Evolutionary conservation across 2,113 vertebrate species (phyloP), one percentile per base, ranked within the genome.

Genomic region (Toxotes chatareus): DNA sequence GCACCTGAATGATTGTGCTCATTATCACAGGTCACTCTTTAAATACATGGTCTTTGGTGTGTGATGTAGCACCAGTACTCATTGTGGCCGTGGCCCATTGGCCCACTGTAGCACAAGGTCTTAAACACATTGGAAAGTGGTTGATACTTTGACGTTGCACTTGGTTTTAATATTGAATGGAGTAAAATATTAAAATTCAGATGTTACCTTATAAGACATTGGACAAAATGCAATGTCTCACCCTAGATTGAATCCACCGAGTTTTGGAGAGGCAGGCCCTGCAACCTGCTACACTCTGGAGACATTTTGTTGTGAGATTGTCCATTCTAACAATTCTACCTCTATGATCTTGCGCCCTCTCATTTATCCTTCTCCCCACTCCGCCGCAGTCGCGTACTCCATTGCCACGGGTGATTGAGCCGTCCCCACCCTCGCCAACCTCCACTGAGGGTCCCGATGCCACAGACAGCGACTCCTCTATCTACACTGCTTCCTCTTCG

Each of bases 391-490:
- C 88, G 11, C 85, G 2, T 73, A 75, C 87, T 68, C 79, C 82
- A n/a, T 83, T 89, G 86, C 85, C 73, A 14, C 92, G 75, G 62
- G 72, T 83, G 94, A 91, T 79, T 44, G 89, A 92, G 85, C 92
- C 79, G 34, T 57, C 85, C 80, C 90, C 86, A 46, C 92, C 88
- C 84, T 95, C 93, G 49, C 87, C 83, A 73, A 92, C 90, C 80
- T 95, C 94, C 88, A 91, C 94, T 2, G 93, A 94, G 91, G 93
- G 93, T 65, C 94, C 94, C 0, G 92, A 94, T 80, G 72, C 93
- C 40, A 90, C 94, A 76, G 94, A 92, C 90, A 95, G 92, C 80
- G 95, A 93, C 67, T 94, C 92, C 38, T 94, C 92, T 86, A 59
- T 93, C 85, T 91, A 88, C 94, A 94, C 91, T 76, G 89, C 93